Evolutionary conservation across 2,888 invertebrate genomes (phyloP).

Genomic region (Platycheirus rosarum): DNA sequence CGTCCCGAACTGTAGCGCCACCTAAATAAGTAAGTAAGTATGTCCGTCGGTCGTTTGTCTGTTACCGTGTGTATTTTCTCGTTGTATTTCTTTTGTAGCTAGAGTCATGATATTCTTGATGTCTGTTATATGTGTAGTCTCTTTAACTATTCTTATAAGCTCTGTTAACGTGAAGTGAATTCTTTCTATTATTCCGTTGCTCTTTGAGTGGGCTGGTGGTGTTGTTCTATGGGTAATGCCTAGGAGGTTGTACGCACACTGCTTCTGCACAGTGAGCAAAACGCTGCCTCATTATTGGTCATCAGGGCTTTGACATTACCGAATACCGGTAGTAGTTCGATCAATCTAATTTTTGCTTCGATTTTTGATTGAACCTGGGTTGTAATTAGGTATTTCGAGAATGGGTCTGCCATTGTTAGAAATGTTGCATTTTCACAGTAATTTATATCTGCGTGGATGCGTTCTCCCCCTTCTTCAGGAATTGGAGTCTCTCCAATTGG

Average conservation of each 20-base stretch:
- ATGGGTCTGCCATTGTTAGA: conserved; percentile 7
- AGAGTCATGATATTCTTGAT: too few relatives aligned
- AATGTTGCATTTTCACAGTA: conserved; percentile 13
- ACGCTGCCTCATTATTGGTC: conserved; percentile 17
- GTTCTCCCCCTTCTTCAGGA: conserved; percentile 3
- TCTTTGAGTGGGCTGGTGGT: too few relatives aligned
- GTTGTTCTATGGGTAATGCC: conserved; percentile 6
- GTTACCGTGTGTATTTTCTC: conserved; percentile 1
- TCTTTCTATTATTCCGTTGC: conserved; percentile 10
- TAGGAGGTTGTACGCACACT: conserved; percentile 13
- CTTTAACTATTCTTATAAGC: conserved; percentile 3
- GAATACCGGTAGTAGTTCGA: conserved; percentile 18
- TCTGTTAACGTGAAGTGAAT: conserved; percentile 10
- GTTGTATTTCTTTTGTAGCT: too few relatives aligned
- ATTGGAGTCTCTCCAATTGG: conserved; percentile 28
- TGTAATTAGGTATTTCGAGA: conserved; percentile 13
- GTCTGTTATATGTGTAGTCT: too few relatives aligned
- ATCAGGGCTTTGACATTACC: conserved; percentile 13
- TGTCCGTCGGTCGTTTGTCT: too few relatives aligned
- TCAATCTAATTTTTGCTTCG: conserved; percentile 12
- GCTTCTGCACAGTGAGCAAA: conserved; percentile 10
- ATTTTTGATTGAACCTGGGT: conserved; percentile 8
- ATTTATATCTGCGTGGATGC: conserved; percentile 20
- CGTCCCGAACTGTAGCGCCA: too few relatives aligned
- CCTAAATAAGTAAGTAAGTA: too few relatives aligned